phyloP scores from a whole-genome alignment of 2,797 vertebrate genomes.

The Leuciscus waleckii region DNA sequence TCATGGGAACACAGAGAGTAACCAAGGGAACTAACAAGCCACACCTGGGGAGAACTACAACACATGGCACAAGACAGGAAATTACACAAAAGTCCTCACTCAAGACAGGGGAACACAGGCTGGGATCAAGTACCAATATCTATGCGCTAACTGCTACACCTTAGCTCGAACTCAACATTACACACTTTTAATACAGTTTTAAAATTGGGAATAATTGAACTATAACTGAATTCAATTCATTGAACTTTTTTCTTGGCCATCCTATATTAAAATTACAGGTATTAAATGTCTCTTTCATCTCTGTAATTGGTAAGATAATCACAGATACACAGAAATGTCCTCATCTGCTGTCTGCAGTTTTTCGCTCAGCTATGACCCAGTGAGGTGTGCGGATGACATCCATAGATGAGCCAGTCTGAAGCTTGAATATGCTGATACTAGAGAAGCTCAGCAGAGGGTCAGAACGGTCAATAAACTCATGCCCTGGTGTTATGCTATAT shows the following conservation, averaged over 20 bases:
- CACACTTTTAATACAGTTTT: not conserved
- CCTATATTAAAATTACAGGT: not conserved
- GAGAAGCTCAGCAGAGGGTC: slow-evolving; percentile 4
- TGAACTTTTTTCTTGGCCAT: not conserved
- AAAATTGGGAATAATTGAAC: not conserved
- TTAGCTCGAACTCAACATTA: not conserved
- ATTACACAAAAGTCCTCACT: no score
- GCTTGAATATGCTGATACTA: slow-evolving; percentile 10
- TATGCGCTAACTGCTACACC: not conserved
- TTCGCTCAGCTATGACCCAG: slow-evolving; percentile 28
- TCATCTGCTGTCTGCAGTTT: slow-evolving; percentile 18
- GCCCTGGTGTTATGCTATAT: not conserved
- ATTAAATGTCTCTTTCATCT: not conserved
- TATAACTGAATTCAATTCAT: not conserved
- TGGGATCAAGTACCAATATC: not conserved
- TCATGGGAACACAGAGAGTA: no score
- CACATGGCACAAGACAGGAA: no score
- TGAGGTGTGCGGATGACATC: slow-evolving; percentile 5
- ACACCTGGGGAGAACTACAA: no score
- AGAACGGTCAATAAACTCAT: slow-evolving; percentile 13
- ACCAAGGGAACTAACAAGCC: no score
- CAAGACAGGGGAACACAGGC: no score
- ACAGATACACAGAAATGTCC: not conserved
- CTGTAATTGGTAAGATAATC: slow-evolving; percentile 10
- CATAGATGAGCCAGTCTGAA: not conserved